These are phyloP conservation scores for Lagopus leucura DNA, from an alignment of 2,113 vertebrate species.

Conservation along the genomic window DNA sequence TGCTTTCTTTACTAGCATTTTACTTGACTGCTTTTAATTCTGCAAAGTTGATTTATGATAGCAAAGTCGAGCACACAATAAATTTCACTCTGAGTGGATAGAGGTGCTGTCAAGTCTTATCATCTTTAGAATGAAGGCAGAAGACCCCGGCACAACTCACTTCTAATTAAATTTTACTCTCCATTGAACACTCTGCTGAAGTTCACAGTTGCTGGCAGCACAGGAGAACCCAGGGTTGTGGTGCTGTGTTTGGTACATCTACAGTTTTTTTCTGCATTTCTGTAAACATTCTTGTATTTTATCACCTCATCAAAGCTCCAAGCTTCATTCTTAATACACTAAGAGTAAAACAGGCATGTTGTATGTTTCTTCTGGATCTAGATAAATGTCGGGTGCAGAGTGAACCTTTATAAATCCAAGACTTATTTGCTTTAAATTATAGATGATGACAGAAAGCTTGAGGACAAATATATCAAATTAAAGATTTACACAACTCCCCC, in stretches of 20 bases:
- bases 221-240: not conserved
- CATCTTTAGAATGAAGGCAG: constrained; percentile 39
- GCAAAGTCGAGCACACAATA: constrained; percentile 16
- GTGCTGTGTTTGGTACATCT: not conserved
- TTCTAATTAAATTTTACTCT: constrained; percentile 73
- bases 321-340: not conserved
- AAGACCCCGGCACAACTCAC: constrained; percentile 57
- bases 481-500: constrained; percentile 14
- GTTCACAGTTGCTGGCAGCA: constrained; percentile 47
- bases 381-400: not conserved
- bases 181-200: constrained; percentile 37
- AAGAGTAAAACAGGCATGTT: not conserved
- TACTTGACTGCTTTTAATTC: constrained; percentile 41
- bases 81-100: constrained; percentile 57
- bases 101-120: constrained; percentile 52
- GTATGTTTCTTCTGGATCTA: not conserved
- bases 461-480: not conserved
- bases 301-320: constrained; percentile 20
- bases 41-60: not conserved
- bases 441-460: not conserved
- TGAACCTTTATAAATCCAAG: constrained; percentile 8
- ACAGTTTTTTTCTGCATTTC: not conserved
- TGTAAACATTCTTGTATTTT: not conserved
- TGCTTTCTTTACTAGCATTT: constrained; percentile 3
- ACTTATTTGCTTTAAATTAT: constrained; percentile 39